These are phyloP conservation scores for Petroica traversi DNA, from an alignment of 2,113 vertebrate genomes.

Conservation along the genomic window DNA sequence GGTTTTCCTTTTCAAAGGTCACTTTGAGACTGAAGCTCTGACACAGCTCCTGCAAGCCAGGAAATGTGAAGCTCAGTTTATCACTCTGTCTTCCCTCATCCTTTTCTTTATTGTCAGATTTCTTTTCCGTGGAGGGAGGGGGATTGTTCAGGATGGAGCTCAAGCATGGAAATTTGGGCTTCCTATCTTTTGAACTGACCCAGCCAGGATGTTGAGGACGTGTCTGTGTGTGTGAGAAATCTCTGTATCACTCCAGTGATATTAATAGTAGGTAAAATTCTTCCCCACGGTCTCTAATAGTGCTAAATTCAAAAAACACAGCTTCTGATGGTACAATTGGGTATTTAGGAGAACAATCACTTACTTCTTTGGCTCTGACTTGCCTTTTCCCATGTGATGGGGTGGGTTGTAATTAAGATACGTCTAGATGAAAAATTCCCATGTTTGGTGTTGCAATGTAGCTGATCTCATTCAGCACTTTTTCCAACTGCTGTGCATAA, in stretches of 20 bases:
- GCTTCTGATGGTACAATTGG: constrained; percentile 5
- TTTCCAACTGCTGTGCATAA: not conserved
- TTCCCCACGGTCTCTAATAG: not conserved
- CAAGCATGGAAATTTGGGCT: not conserved
- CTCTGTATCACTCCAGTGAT: not conserved
- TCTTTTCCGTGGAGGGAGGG: not conserved
- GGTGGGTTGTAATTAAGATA: constrained; percentile 52
- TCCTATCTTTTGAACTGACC: not conserved
- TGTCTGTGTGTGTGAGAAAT: not conserved
- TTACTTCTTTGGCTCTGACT: constrained; percentile 39
- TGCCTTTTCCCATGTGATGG: constrained; percentile 47
- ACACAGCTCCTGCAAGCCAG: not conserved
- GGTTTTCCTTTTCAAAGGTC: constrained; percentile 20
- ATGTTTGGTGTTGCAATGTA: constrained; percentile 8
- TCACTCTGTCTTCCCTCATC: not conserved
- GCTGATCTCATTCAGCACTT: constrained; percentile 42
- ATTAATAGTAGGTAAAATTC: not conserved
- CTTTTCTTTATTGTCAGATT: not conserved
- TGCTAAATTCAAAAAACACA: not conserved
- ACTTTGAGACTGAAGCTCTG: not conserved
- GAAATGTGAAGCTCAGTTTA: not conserved
- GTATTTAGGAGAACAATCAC: constrained; percentile 37
- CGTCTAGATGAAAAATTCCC: constrained; percentile 20
- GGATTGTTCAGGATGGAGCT: not conserved
- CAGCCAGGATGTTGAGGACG: not conserved